Conservation (phyloP, 1,140 invertebrate genomes). For the Aphis craccivora region DNA sequence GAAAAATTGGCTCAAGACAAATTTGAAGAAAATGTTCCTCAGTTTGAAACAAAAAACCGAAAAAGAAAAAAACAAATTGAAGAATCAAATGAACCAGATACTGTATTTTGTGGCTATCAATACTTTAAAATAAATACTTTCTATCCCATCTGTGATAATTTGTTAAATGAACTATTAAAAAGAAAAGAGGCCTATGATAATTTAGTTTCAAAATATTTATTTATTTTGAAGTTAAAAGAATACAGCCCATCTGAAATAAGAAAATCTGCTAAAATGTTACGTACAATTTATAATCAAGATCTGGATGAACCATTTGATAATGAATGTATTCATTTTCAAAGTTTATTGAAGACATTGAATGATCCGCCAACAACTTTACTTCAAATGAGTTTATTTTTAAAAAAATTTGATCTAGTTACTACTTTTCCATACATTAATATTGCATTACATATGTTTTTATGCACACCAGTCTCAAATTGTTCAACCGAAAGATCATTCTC, state of each 20-base stretch:
- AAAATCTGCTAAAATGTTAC: neutral
- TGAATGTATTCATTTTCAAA: neutral
- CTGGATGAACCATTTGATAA: neutral
- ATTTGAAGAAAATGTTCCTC: conserved; percentile 1
- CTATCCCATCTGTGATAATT: neutral
- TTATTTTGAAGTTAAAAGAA: neutral
- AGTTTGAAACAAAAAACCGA: neutral
- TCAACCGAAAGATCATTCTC: conserved; percentile 17
- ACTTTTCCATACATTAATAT: neutral
- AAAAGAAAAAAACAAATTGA: neutral
- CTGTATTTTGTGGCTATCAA: neutral
- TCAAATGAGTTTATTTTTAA: neutral
- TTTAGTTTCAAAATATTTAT: neutral
- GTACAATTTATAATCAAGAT: neutral
- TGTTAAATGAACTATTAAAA: neutral
- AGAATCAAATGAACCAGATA: neutral
- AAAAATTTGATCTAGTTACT: neutral
- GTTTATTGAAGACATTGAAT: neutral
- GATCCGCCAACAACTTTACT: neutral
- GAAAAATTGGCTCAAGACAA: neutral
- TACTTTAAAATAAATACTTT: neutral
- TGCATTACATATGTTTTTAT: neutral
- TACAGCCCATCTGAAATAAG: neutral
- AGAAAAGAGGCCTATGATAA: neutral
- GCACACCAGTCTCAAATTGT: conserved; percentile 11